phyloP scores from a whole-genome alignment of 2,797 vertebrate genomes.

The Meda fulgida region DNA sequence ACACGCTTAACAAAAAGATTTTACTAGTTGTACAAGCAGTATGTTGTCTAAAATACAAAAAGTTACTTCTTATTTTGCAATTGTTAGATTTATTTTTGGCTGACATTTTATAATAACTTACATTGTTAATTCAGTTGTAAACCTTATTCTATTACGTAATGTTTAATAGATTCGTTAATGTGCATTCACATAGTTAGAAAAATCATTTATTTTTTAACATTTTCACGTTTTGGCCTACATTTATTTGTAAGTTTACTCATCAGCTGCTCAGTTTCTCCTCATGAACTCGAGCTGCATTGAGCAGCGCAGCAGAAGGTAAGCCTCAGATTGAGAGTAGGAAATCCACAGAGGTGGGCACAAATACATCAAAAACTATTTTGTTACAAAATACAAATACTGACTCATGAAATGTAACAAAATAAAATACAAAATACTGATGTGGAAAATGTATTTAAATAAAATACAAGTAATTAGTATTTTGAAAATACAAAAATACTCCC shows the following conservation, averaged over 20 bases:
- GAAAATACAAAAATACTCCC: no score
- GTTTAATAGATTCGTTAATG: not conserved
- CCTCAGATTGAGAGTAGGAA: slow-evolving; percentile 21
- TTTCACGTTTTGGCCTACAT: not conserved
- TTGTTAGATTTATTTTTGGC: not conserved
- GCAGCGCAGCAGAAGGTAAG: not conserved
- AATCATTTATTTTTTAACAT: no score
- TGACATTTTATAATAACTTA: not conserved
- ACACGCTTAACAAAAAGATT: not conserved
- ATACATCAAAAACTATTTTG: no score
- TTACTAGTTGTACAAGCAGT: not conserved
- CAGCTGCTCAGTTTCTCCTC: not conserved
- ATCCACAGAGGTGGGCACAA: no score
- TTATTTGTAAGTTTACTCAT: not conserved
- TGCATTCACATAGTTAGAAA: not conserved
- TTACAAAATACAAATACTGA: no score
- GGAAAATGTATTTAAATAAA: no score
- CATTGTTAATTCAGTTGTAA: not conserved
- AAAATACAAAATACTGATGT: no score
- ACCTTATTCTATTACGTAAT: not conserved
- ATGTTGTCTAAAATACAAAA: not conserved
- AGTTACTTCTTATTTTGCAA: not conserved
- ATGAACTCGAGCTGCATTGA: not conserved
- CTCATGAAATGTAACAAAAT: no score
- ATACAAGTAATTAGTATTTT: no score